Evolutionary conservation across 2,113 vertebrate species (phyloP).

Genomic region (Calyptommatus sinebrachiatus): DNA sequence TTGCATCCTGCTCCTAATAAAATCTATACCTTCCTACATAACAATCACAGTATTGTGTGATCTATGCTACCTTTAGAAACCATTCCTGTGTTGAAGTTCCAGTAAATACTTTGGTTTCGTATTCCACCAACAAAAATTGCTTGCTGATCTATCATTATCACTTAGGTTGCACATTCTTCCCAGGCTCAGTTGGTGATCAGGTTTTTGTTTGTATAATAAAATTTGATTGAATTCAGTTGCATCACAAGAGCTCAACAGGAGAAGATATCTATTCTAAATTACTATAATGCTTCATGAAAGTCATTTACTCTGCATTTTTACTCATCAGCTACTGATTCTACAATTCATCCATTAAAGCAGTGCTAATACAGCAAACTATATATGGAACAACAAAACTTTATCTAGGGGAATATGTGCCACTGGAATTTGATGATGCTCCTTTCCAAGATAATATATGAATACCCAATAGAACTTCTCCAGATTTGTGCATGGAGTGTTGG

Average conservation of each 20-base stretch:
- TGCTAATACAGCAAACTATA: no score
- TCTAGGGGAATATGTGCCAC: no score
- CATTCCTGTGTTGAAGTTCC: background rate
- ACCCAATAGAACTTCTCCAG: no score
- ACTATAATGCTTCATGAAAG: background rate
- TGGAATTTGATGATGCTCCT: no score
- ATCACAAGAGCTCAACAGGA: background rate
- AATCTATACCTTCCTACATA: background rate
- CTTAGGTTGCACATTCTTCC: background rate
- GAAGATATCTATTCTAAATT: background rate
- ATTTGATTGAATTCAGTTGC: background rate
- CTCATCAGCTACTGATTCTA: background rate
- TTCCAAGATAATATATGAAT: no score
- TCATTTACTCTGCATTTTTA: background rate
- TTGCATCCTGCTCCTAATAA: conserved; percentile 17
- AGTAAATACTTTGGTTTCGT: conserved; percentile 6
- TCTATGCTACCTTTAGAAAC: conserved; percentile 6
- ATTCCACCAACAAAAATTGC: conserved; percentile 1
- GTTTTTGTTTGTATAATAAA: background rate
- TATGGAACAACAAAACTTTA: no score
- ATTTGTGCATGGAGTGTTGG: no score
- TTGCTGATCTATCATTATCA: conserved; percentile 15
- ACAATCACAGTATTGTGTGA: background rate
- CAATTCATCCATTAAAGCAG: background rate
- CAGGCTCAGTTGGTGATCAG: background rate